Evolutionary conservation across 2,797 vertebrate species (phyloP).

Genomic region (Periophthalmus magnuspinnatus): DNA sequence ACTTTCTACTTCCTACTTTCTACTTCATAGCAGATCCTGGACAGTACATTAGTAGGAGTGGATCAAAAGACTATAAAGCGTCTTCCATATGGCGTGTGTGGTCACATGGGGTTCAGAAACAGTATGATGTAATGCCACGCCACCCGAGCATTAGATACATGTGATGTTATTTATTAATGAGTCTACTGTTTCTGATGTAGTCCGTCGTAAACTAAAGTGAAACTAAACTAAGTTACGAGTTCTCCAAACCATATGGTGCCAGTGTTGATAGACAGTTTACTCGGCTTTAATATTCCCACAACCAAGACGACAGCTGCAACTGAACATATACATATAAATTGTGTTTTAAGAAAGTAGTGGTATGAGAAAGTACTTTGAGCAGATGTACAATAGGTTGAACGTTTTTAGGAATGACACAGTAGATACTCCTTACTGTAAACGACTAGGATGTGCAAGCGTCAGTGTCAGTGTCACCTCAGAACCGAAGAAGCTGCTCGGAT

Average conservation of each 20-base stretch:
- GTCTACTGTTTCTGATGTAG: constrained; percentile 6
- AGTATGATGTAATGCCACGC: constrained; percentile 21
- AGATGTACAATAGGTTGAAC: too few relatives aligned
- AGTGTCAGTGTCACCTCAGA: too few relatives aligned
- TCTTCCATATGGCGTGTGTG: constrained; percentile 16
- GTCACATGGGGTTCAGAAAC: neutral
- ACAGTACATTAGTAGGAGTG: neutral
- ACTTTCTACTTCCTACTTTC: neutral
- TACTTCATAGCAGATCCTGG: neutral
- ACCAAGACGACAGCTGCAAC: neutral
- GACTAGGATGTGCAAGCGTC: too few relatives aligned
- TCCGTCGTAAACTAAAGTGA: neutral
- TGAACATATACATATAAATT: neutral
- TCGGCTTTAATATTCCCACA: neutral
- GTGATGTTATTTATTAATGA: constrained; percentile 18
- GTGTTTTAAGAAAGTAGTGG: too few relatives aligned
- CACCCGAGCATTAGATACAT: neutral
- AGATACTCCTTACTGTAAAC: too few relatives aligned
- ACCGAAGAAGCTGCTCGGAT: too few relatives aligned
- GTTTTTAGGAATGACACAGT: too few relatives aligned
- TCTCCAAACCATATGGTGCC: neutral
- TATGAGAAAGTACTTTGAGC: too few relatives aligned
- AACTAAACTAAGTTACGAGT: too few relatives aligned
- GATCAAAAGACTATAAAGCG: neutral
- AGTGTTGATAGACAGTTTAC: neutral